These are phyloP conservation scores for Cynopterus sphinx DNA, from an alignment of 2,797 vertebrate species.

Conservation along the genomic window DNA sequence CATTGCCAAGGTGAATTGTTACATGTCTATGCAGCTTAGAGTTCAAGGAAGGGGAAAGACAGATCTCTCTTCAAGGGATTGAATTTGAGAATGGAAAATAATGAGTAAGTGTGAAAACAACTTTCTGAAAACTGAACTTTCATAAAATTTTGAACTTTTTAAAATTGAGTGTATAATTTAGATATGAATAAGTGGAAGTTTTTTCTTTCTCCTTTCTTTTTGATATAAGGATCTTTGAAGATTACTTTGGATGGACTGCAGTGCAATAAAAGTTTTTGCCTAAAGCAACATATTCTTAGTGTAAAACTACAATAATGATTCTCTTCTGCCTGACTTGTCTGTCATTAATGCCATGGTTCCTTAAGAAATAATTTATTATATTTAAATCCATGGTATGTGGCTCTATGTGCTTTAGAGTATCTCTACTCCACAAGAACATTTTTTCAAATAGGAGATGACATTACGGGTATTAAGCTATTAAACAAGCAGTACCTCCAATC, in stretches of 20 bases:
- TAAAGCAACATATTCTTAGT: background rate
- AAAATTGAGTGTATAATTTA: background rate
- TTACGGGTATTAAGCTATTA: background rate
- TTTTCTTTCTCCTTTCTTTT: background rate
- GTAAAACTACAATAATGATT: background rate
- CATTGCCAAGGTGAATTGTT: background rate
- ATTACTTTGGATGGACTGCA: background rate
- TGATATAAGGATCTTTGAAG: background rate
- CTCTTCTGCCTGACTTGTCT: background rate
- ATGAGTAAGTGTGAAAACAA: background rate
- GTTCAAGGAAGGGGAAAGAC: background rate
- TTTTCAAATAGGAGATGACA: slow-evolving; percentile 36
- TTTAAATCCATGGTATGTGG: background rate
- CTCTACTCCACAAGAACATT: background rate
- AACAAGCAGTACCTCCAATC: background rate
- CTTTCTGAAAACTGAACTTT: background rate
- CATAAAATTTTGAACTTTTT: background rate
- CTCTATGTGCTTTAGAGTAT: background rate
- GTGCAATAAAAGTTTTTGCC: background rate
- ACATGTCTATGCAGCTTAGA: background rate
- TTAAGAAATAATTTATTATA: slow-evolving; percentile 3
- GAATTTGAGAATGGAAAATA: background rate
- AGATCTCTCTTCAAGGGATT: background rate
- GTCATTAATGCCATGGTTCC: background rate
- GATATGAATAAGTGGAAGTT: background rate